These are phyloP conservation scores for Actinemys pallida DNA, from an alignment of 2,113 vertebrate species.

Conservation along the genomic window DNA sequence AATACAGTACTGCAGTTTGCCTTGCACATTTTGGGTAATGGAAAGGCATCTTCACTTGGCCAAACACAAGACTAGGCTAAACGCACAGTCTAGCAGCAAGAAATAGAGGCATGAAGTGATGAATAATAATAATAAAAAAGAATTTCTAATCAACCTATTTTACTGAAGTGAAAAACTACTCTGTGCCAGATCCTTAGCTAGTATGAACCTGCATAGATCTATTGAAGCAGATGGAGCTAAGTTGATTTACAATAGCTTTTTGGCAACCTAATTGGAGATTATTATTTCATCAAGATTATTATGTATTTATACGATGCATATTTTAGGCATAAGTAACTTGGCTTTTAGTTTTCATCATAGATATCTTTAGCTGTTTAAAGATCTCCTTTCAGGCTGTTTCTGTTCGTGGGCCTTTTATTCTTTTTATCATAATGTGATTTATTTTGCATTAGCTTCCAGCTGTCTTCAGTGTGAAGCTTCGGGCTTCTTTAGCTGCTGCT, in stretches of 20 bases:
- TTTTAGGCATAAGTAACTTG: constrained; percentile 34
- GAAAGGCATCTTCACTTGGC: constrained; percentile 35
- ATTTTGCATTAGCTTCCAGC: constrained; percentile 29
- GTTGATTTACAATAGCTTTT: constrained; percentile 11
- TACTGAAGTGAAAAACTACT: constrained; percentile 22
- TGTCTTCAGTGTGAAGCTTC: constrained; percentile 60
- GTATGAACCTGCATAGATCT: not conserved
- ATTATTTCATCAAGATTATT: constrained; percentile 47
- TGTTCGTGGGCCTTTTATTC: constrained; percentile 36
- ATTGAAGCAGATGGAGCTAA: not conserved
- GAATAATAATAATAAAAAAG: not conserved
- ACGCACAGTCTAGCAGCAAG: not conserved
- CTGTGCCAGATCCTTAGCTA: constrained; percentile 4
- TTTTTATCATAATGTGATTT: not conserved
- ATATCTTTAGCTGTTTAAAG: constrained; percentile 20
- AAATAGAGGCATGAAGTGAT: constrained; percentile 12
- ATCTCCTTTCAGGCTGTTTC: constrained; percentile 15
- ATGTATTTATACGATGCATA: not conserved
- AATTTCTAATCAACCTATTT: not conserved
- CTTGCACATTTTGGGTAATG: constrained; percentile 8
- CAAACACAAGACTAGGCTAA: constrained; percentile 31
- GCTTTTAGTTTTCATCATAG: not conserved
- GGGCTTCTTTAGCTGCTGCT: constrained; percentile 18
- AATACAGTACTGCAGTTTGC: not conserved
- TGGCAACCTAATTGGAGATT: constrained; percentile 46